Percentiles rank a stretch among this genome's conserved stretches.
Conservation (phyloP, 2,797 vertebrate genomes). For the Eulemur albifrons region DNA sequence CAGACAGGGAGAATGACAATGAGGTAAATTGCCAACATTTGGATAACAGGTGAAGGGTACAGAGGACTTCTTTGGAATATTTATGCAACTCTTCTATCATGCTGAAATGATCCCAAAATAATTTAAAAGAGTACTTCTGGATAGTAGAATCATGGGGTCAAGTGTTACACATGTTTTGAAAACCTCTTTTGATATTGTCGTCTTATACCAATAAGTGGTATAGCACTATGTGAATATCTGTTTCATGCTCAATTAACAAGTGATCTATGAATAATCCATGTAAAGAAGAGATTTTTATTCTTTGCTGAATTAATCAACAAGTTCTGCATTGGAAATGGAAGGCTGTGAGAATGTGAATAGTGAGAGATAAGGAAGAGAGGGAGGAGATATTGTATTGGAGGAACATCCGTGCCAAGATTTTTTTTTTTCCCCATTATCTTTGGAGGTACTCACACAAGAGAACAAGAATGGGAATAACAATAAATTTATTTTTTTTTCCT, state of each 20-base stretch:
- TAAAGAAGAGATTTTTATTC: neutral
- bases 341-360: neutral
- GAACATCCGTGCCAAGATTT: neutral
- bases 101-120: constrained; percentile 21
- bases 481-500: neutral
- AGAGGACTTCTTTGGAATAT: constrained; percentile 9
- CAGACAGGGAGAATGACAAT: neutral
- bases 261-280: constrained; percentile 19
- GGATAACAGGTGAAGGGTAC: neutral
- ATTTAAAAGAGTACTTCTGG: neutral
- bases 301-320: constrained; percentile 8
- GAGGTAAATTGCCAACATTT: neutral
- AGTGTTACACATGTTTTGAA: constrained; percentile 13
- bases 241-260: constrained; percentile 52
- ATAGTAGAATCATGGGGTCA: neutral
- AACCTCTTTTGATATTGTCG: constrained; percentile 5
- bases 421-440: neutral
- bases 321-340: neutral
- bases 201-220: neutral
- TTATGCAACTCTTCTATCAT: neutral
- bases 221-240: neutral
- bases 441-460: neutral
- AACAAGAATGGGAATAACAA: neutral
- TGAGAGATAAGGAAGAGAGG: neutral
- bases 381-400: neutral